Evolutionary conservation across 1,140 invertebrate genomes (phyloP).

Genomic region (Drosophila erecta): DNA sequence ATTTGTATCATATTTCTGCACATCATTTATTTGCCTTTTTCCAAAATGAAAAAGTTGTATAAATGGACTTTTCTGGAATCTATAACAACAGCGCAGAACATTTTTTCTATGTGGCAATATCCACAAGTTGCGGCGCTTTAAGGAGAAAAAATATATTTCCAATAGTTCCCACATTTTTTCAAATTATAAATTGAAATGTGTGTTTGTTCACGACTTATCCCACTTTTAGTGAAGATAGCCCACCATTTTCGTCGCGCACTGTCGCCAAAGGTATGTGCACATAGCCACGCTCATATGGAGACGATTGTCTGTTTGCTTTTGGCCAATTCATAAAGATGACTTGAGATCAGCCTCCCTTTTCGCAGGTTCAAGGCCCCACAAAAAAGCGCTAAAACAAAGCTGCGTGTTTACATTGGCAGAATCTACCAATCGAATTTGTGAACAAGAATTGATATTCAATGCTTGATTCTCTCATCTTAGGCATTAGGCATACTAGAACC

Average conservation of each 20-base stretch:
- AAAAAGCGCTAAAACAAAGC: conserved; percentile 13
- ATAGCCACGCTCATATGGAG: conserved; percentile 7
- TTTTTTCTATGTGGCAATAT: no score
- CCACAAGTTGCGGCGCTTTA: no score
- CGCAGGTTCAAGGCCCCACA: conserved; percentile 33
- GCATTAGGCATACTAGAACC: conserved; percentile 7
- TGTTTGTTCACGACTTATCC: no score
- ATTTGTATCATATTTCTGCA: no score
- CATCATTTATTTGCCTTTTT: no score
- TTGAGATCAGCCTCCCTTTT: not conserved
- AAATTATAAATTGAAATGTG: no score
- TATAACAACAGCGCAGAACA: no score
- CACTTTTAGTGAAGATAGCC: no score
- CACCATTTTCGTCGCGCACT: not conserved
- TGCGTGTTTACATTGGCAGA: conserved; percentile 39
- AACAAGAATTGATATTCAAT: conserved; percentile 30
- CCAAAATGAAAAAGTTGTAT: no score
- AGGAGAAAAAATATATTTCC: no score
- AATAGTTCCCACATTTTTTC: no score
- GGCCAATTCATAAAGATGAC: conserved; percentile 6
- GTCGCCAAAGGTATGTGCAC: not conserved
- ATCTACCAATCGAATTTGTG: not conserved
- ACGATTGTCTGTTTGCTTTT: conserved; percentile 7
- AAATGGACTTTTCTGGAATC: no score
- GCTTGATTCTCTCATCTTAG: not conserved